Evolutionary conservation across 2,888 invertebrate genomes (phyloP).

Genomic region (Campopleginae sp.): DNA sequence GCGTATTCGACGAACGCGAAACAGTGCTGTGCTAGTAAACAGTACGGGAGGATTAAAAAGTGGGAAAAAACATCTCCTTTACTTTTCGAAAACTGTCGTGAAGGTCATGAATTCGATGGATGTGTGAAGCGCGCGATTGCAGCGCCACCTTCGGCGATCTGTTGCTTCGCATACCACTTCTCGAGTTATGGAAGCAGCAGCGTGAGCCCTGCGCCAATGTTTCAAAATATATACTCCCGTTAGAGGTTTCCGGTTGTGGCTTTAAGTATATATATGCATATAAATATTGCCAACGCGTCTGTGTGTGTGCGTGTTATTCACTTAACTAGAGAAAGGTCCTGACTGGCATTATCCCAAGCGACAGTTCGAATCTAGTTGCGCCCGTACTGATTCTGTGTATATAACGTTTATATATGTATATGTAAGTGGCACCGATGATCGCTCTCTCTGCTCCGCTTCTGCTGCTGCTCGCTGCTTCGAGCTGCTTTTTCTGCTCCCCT

Average conservation of each 20-base stretch:
- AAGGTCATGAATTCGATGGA: neutral
- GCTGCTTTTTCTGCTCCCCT: slow-evolving; percentile 35
- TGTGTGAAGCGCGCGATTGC: neutral
- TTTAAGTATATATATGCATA: neutral
- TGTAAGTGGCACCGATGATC: slow-evolving; percentile 25
- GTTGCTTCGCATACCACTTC: neutral
- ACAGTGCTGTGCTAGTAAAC: neutral
- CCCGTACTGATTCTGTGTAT: neutral
- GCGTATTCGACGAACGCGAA: neutral
- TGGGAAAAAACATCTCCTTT: neutral
- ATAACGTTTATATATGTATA: neutral
- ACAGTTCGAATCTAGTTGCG: neutral
- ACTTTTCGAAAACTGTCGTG: neutral
- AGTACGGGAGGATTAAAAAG: neutral
- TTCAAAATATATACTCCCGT: slow-evolving; percentile 56
- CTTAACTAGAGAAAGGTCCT: neutral
- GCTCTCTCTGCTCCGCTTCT: slow-evolving; percentile 33
- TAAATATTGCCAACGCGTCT: slow-evolving; percentile 12
- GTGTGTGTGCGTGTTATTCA: neutral
- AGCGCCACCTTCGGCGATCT: slow-evolving; percentile 6
- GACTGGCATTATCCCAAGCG: neutral
- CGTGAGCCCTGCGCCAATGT: slow-evolving; percentile 64
- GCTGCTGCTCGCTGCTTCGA: slow-evolving; percentile 21
- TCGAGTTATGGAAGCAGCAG: neutral
- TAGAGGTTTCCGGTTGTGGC: slow-evolving; percentile 67